Base-by-base conservation (phyloP, 2,888 invertebrate genomes). In the Balanococcus diminutus region DNA sequence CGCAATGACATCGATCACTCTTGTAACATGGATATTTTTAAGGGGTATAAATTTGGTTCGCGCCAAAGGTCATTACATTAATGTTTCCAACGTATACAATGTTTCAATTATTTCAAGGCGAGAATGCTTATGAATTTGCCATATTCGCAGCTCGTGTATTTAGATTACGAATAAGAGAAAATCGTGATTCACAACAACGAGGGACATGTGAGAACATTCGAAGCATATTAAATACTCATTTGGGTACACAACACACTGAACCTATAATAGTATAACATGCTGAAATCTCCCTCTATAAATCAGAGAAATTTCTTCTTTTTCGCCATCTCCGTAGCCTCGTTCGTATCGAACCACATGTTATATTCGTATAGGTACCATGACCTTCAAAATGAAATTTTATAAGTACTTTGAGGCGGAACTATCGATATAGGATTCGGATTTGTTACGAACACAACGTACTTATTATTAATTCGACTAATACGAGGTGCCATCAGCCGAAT, bases 211-310 rank as follows among this genome's bases (percentile, higher is more conserved):
- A 81, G 61, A 81, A 81, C 81, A 36, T 42, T 42, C 39, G 81
- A 81, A 81, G 81, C 81, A 81, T 81, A 81, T 81, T 81, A 81
- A 81, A 39, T 67, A 67, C 61, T 67, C 61, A 28, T 67, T 67
- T n/a, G 28, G 61, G 5, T 67, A 11, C 8, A 28, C 16, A 1
- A 16, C 16, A 42, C 9, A 42, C 36, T 5, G 36, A 36, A 36
- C 42, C 11, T 42, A 42, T 42, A 36, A 36, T 6, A 5, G 14
- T 11, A 42, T 42, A 42, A 42, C 42, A 42, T 42, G 19, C 19
- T 5, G 0, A 19, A 51, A 19, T 51, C 5, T 19, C 19, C 19
- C 51, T 19, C 51, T 3, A 51, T 19, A 51, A 19, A 51, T 51
- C 4, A 8, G 19, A 5, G 4, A 51, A 51, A 51, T 51, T 51